Evolutionary conservation across 2,797 vertebrate species (phyloP), one percentile per base, ranked within the genome.

Genomic region (Phrynocephalus guinanensis): DNA sequence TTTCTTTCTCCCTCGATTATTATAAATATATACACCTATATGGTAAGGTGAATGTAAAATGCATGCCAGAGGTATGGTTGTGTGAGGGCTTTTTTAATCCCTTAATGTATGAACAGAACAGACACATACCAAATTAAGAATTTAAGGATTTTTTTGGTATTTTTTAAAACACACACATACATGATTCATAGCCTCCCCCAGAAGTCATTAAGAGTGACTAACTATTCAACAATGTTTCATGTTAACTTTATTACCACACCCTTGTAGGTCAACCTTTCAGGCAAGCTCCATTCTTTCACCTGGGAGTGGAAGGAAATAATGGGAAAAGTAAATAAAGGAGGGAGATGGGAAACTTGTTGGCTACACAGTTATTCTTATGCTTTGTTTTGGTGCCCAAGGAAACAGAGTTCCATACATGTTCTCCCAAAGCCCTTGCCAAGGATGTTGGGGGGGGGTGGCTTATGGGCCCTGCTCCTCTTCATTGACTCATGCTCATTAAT

Each of bases 291-390:
- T 96, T 97, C 94, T 90, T 96, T 91, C 80, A 95, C 80, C 90
- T 95, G 92, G 90, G 90, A 94, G 90, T 96, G 91, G 94, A 95
- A 95, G 92, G 91, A 96, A 96, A 94, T 96, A 1, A 88, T 83
- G 18, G 91, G 94, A 95, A 95, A 95, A 93, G 91, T 96, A 94
- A 96, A 96, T 94, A 96, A 94, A 94, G 90, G 94, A 95, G 95
- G 88, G 90, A 89, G 84, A 86, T 89, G 86, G 92, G 95, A 95
- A 93, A 87, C 83, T 93, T 95, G 95, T 95, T 93, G 93, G 92
- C 90, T 88, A 87, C 87, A 85, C 2, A 20, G 92, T 95, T 95
- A 94, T 93, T 93, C 80, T 72, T 91, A 93, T 94, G 94, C 92
- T 90, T 92, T 91, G 50, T 87, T 86, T 82, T 68, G 87, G 73